Evolutionary conservation across 2,113 vertebrate genomes (phyloP), one percentile per base, ranked within the genome.

Genomic region (Orycteropus afer): DNA sequence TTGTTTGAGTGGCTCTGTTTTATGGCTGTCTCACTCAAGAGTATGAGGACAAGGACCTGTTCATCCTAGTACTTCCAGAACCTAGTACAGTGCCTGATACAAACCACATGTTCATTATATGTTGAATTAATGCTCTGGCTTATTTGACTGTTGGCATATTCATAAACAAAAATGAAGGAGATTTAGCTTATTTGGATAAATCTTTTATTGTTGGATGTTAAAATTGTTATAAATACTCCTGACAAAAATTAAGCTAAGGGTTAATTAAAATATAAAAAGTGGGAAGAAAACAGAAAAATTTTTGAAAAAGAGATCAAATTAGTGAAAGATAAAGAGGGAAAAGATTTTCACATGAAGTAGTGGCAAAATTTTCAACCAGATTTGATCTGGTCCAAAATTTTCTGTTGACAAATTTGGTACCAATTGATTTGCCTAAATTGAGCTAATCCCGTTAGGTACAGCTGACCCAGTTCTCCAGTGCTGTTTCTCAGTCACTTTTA

Each of bases 191-290:
- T 89, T 92, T 81, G 55, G 27, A 53, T 53, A 73, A 59, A 63
- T 57, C 27, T 20, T 73, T 27, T 80, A 78, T 40, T 69, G 17
- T 77, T 91, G 20, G 34, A 51, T 96, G 74, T 71, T 86, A 81
- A 76, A 23, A 53, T n/a, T 73, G 32, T 40, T 90, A 17, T 65
- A 34, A 32, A 32, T 92, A 45, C 80, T 82, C 69, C 59, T 47
- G 55, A 22, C 55, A 57, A 32, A 88, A n/a, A 88, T n/a, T 40
- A 96, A 89, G 37, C 37, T 34, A 86, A 78, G 90, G 86, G 40
- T 67, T 94, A 37, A 90, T 87, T 57, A 53, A 95, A 92, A 94
- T 47, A 63, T 86, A 73, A 49, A 69, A 76, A 90, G 40, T 23
- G 59, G 40, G 32, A 86, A 87, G 47, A 45, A 55, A 55, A 55